A percentile compares a stretch with the other conserved stretches of the same genome.
These are phyloP conservation scores for Sphaeramia orbicularis DNA, from an alignment of 2,797 vertebrate genomes.

Conservation along the genomic window DNA sequence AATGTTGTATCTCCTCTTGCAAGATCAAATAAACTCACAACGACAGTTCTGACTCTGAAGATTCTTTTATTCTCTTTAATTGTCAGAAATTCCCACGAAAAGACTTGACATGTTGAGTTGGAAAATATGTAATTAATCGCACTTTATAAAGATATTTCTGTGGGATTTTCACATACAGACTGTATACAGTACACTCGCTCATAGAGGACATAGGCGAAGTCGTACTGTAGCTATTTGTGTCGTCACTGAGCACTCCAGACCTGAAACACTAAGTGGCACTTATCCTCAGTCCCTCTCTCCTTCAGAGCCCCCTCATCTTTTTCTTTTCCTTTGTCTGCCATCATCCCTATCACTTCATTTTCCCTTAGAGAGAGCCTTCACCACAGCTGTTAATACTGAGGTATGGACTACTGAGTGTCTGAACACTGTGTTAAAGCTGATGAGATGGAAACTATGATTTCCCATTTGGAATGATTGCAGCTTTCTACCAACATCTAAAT, in stretches of 20 bases:
- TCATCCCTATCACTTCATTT: neutral
- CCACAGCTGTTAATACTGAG: slow-evolving; percentile 25
- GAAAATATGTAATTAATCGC: neutral
- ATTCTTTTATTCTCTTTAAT: no score
- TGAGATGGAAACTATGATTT: no score
- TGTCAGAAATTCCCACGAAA: no score
- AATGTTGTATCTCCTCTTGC: no score
- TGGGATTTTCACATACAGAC: neutral
- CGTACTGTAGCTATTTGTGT: slow-evolving; percentile 32
- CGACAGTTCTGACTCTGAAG: no score
- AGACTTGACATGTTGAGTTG: no score
- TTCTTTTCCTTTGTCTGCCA: neutral
- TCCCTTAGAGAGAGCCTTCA: neutral
- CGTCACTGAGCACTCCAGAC: slow-evolving; percentile 13
- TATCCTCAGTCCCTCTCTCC: slow-evolving; percentile 18
- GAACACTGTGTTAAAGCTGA: neutral
- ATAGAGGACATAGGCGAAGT: slow-evolving; percentile 13
- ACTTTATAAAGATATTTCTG: slow-evolving; percentile 19
- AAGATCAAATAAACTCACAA: no score
- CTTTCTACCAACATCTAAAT: neutral
- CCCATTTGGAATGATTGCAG: neutral
- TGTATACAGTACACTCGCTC: neutral
- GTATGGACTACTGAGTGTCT: neutral
- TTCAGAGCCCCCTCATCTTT: slow-evolving; percentile 1
- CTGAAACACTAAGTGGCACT: slow-evolving; percentile 45